Evolutionary conservation across 2,888 invertebrate genomes (phyloP).

Genomic region (Tholera decimalis): DNA sequence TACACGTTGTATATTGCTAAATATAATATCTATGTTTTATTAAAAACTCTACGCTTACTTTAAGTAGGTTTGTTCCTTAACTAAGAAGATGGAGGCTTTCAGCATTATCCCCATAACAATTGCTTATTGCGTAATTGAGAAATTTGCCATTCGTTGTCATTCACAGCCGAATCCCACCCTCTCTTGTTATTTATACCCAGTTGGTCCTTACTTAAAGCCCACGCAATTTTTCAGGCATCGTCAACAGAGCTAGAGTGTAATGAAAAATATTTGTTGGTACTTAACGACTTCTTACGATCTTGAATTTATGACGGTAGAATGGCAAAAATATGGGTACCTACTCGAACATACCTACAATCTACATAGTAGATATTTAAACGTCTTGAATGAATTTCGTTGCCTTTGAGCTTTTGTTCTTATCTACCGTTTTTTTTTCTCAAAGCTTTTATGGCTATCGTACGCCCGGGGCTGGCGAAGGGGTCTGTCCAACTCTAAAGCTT

Average conservation of each 20-base stretch:
- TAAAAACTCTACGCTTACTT: no score
- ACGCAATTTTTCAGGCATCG: conserved; percentile 19
- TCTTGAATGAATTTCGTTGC: not conserved
- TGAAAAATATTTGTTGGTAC: conserved; percentile 5
- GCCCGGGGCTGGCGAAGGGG: no score
- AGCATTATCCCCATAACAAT: conserved; percentile 16
- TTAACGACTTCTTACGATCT: not conserved
- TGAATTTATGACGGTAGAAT: not conserved
- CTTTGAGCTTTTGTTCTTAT: no score
- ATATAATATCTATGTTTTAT: no score
- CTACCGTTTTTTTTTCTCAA: no score
- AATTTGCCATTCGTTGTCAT: conserved; percentile 33
- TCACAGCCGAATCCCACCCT: conserved; percentile 13
- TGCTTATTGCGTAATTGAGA: conserved; percentile 28
- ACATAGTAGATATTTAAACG: not conserved
- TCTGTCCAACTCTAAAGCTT: no score
- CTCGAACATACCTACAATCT: no score
- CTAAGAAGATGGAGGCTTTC: not conserved
- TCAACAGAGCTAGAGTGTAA: conserved; percentile 2
- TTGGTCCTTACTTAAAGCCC: not conserved
- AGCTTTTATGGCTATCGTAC: no score
- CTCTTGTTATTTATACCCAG: conserved; percentile 18
- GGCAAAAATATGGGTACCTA: not conserved
- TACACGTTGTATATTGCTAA: no score
- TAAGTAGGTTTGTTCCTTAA: not conserved